phyloP scores from a whole-genome alignment of 2,888 invertebrate species.

The Hofmannophila pseudospretella region DNA sequence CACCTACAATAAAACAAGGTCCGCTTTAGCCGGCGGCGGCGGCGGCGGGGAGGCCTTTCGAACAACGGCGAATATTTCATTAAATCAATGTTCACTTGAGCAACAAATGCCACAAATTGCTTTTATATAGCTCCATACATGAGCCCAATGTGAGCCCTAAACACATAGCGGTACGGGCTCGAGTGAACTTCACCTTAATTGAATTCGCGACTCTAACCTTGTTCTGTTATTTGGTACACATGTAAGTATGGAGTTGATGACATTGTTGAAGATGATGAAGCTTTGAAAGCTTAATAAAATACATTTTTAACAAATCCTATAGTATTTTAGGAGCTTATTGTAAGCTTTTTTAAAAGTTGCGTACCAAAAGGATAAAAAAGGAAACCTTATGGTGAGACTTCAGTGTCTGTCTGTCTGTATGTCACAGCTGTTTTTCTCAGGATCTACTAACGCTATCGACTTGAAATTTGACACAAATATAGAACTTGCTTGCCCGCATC shows the following conservation, averaged over 20 bases:
- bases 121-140: slow-evolving; percentile 20
- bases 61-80: slow-evolving; percentile 33
- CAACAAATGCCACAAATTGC: slow-evolving; percentile 23
- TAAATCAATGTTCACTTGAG: slow-evolving; percentile 36
- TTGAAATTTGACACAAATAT: no score
- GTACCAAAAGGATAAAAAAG: no score
- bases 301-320: no score
- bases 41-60: slow-evolving; percentile 13
- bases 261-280: neutral
- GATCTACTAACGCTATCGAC: no score
- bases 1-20: neutral
- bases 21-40: neutral
- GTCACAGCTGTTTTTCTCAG: no score
- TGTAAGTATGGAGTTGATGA: neutral
- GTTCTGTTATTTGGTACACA: neutral
- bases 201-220: slow-evolving; percentile 5
- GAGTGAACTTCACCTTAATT: slow-evolving; percentile 10
- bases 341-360: no score
- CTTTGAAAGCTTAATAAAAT: no score
- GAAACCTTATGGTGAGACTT: no score
- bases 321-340: no score
- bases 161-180: neutral
- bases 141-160: slow-evolving; percentile 7
- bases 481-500: no score
- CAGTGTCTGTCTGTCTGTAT: no score